Conservation (phyloP, 2,797 vertebrate species). For the Sarcophilus harrisii region DNA sequence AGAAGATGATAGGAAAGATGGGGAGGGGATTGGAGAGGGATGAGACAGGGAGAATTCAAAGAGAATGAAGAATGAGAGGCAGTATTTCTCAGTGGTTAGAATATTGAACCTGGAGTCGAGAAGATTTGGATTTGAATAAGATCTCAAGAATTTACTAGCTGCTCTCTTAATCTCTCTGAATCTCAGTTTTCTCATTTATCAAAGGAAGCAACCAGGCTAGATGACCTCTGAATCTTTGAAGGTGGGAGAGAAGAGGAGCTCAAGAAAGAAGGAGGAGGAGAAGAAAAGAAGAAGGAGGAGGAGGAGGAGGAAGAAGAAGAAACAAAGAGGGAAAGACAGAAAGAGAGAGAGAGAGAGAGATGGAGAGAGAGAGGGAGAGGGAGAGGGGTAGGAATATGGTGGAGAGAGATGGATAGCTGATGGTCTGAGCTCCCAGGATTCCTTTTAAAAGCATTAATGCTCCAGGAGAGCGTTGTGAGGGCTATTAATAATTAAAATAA, state of each 20-base stretch:
- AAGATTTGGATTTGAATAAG: neutral
- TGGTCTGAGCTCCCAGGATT: conserved; percentile 79
- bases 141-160: neutral
- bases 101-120: neutral
- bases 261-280: no score
- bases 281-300: no score
- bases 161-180: neutral
- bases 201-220: neutral
- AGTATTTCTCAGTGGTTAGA: neutral
- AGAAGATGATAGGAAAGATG: neutral
- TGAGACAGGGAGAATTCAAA: neutral
- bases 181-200: neutral
- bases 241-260: neutral
- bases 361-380: neutral
- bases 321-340: no score
- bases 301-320: no score
- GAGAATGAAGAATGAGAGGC: neutral
- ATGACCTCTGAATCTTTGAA: neutral
- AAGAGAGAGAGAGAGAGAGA: neutral
- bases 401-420: conserved; percentile 50
- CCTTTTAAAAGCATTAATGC: conserved; percentile 76
- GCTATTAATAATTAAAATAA: conserved; percentile 85
- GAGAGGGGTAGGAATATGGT: neutral
- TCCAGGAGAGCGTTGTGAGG: conserved; percentile 76
- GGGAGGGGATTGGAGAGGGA: neutral